Percentiles rank a stretch among this genome's conserved stretches.
phyloP scores from a whole-genome alignment of 2,888 invertebrate species.

The Dicyrtoma fusca region DNA sequence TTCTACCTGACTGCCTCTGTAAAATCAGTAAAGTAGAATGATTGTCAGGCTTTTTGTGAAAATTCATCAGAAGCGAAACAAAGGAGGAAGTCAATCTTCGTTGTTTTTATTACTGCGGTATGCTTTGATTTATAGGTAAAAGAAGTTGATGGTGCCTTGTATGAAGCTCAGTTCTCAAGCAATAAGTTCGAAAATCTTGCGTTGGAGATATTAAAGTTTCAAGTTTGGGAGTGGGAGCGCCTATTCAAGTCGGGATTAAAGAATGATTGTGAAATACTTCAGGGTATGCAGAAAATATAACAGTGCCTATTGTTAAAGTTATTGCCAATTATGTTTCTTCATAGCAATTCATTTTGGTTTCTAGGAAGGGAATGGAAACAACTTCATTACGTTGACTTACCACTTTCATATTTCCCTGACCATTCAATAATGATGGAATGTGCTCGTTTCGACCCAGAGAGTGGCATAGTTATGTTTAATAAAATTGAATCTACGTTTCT shows the following conservation, averaged over 20 bases:
- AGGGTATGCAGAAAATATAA: not conserved
- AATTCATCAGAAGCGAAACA: too few relatives aligned
- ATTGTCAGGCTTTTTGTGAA: too few relatives aligned
- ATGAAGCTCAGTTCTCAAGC: not conserved
- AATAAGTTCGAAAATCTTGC: not conserved
- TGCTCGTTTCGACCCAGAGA: not conserved
- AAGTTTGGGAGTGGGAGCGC: conserved; percentile 22
- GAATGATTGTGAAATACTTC: not conserved
- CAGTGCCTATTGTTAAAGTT: too few relatives aligned
- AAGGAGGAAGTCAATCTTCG: too few relatives aligned
- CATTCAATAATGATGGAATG: conserved; percentile 18
- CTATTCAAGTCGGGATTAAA: conserved; percentile 4
- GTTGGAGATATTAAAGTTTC: not conserved
- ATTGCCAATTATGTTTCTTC: too few relatives aligned
- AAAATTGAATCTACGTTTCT: conserved; percentile 3
- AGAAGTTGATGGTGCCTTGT: not conserved
- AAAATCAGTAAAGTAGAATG: too few relatives aligned
- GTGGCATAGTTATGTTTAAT: conserved; percentile 4
- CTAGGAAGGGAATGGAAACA: not conserved
- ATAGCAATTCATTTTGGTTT: not conserved
- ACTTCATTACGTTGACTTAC: not conserved
- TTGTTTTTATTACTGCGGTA: too few relatives aligned
- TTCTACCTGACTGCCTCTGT: not conserved
- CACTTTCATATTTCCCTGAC: not conserved
- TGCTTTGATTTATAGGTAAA: not conserved